Evolutionary conservation across 2,888 invertebrate species (phyloP).

Genomic region (Amblyteles armatorius): DNA sequence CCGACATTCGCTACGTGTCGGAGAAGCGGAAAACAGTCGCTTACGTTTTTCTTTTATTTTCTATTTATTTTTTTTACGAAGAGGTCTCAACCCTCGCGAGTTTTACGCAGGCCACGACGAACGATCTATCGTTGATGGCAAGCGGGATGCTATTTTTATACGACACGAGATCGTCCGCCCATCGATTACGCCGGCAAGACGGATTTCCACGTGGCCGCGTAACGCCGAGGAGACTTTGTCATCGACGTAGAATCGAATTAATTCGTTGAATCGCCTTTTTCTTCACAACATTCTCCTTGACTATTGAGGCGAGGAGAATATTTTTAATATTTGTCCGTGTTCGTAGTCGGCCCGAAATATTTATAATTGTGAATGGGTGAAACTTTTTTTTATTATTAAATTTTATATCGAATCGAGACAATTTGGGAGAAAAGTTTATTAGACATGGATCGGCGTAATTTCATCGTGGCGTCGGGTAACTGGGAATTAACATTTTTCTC

Average conservation of each 20-base stretch:
- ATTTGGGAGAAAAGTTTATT: too few species aligned
- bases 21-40: neutral
- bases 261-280: neutral
- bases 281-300: too few species aligned
- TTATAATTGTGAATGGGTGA: neutral
- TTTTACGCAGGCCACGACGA: neutral
- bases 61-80: neutral
- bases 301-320: neutral
- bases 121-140: slow-evolving; percentile 37
- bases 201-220: slow-evolving; percentile 18
- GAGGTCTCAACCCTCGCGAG: neutral
- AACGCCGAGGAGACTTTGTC: slow-evolving; percentile 16
- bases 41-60: neutral
- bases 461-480: too few species aligned
- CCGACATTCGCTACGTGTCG: neutral
- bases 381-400: neutral
- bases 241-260: neutral
- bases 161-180: neutral
- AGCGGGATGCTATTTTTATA: slow-evolving; percentile 43
- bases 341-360: neutral
- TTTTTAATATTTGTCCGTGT: neutral
- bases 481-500: too few species aligned
- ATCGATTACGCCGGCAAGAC: slow-evolving; percentile 25
- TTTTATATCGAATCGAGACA: too few species aligned
- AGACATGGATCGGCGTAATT: too few species aligned